These are phyloP conservation scores for Bhutanitis thaidina DNA, from an alignment of 2,888 invertebrate genomes.

Conservation along the genomic window DNA sequence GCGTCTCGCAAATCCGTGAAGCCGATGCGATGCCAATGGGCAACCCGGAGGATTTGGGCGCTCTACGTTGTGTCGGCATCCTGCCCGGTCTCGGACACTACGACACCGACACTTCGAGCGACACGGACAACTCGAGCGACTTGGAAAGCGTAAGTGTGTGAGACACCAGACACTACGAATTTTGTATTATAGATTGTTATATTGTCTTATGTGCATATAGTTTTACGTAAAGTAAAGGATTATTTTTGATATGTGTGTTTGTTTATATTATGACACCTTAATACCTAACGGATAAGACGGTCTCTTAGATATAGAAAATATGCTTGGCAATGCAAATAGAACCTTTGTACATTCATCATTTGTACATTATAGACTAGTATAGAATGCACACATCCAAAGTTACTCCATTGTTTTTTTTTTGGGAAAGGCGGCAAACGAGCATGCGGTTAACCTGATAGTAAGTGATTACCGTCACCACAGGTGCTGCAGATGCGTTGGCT, in stretches of 20 bases:
- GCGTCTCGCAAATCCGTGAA: not conserved
- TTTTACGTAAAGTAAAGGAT: not conserved
- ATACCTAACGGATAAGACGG: not conserved
- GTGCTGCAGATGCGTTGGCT: too few relatives aligned
- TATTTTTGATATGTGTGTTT: not conserved
- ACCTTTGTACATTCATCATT: too few relatives aligned
- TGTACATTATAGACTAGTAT: too few relatives aligned
- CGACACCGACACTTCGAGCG: slow-evolving; percentile 84
- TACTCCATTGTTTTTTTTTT: too few relatives aligned
- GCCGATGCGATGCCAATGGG: not conserved
- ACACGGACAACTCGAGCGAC: slow-evolving; percentile 85
- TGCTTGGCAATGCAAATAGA: too few relatives aligned
- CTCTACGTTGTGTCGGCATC: slow-evolving; percentile 86
- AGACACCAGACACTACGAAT: not conserved
- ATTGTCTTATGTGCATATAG: too few relatives aligned
- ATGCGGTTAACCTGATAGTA: too few relatives aligned
- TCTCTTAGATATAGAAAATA: not conserved
- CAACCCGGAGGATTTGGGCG: slow-evolving; percentile 34
- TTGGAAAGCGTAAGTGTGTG: slow-evolving; percentile 51
- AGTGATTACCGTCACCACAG: too few relatives aligned
- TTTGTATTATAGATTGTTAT: too few relatives aligned
- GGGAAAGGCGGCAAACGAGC: too few relatives aligned
- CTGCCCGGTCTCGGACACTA: slow-evolving; percentile 91
- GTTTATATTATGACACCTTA: not conserved
- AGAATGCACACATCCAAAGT: too few relatives aligned